Evolutionary conservation across 2,888 invertebrate genomes (phyloP).

Genomic region (Melieria picta): DNA sequence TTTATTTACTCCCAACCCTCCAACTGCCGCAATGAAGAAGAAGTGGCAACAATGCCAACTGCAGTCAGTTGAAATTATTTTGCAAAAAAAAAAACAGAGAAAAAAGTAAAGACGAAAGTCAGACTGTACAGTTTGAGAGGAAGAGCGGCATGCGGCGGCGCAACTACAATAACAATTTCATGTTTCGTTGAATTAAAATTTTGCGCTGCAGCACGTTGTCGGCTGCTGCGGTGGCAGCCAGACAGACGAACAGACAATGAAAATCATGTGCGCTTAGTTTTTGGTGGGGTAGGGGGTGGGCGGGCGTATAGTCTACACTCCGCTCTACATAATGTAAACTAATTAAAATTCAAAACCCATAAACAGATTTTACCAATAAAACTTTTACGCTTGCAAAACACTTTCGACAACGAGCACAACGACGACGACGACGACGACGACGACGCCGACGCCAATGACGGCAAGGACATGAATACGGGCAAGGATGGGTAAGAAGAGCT

Average conservation of each 20-base stretch:
- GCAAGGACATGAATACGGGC: neutral
- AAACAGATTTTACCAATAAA: constrained; percentile 65
- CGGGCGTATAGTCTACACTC: too few relatives aligned
- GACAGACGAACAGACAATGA: constrained; percentile 15
- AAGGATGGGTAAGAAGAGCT: constrained; percentile 3
- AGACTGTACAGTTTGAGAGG: too few relatives aligned
- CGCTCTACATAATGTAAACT: constrained; percentile 28
- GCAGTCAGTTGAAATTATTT: too few relatives aligned
- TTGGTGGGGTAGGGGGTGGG: too few relatives aligned
- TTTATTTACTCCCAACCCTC: too few relatives aligned
- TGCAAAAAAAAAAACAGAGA: too few relatives aligned
- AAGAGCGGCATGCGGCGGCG: too few relatives aligned
- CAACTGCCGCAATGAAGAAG: too few relatives aligned
- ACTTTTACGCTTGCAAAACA: constrained; percentile 60
- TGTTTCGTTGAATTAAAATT: constrained; percentile 59
- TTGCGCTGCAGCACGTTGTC: constrained; percentile 48
- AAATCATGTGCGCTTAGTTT: neutral
- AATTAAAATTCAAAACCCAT: constrained; percentile 65
- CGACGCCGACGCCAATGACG: constrained; percentile 18
- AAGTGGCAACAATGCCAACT: too few relatives aligned
- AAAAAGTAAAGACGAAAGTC: too few relatives aligned
- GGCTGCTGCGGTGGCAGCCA: neutral
- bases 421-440: constrained; percentile 9
- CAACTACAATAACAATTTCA: constrained; percentile 29
- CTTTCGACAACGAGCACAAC: constrained; percentile 31